Conservation (phyloP, 1,140 invertebrate species). For the Schlechtendalia chinensis region DNA sequence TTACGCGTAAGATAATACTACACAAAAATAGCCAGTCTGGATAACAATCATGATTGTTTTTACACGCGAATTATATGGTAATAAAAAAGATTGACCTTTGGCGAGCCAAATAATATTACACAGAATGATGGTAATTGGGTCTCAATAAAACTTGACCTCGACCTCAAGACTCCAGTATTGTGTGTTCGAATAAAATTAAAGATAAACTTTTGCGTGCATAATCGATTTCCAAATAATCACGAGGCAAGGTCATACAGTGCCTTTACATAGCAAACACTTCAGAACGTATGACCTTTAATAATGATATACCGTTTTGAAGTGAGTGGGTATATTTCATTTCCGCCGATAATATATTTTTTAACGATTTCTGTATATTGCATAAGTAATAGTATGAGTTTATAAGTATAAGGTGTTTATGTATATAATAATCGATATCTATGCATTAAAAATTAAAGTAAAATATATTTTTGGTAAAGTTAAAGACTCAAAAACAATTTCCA, state of each 20-base stretch:
- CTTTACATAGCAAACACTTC: constrained; percentile 1
- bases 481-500: no score
- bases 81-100: constrained; percentile 33
- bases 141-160: constrained; percentile 24
- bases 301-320: neutral
- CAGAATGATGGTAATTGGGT: constrained; percentile 15
- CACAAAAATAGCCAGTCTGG: constrained; percentile 21
- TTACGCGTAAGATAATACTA: constrained; percentile 10
- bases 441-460: no score
- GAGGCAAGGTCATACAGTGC: constrained; percentile 25
- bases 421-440: no score
- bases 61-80: constrained; percentile 41
- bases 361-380: no score
- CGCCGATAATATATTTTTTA: neutral
- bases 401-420: no score
- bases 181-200: constrained; percentile 35
- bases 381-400: no score
- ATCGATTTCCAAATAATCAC: constrained; percentile 31
- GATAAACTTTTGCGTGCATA: constrained; percentile 22
- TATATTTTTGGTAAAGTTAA: no score
- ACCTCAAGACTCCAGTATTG: constrained; percentile 26
- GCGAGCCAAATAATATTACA: constrained; percentile 7
- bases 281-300: neutral
- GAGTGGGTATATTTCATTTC: neutral
- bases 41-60: constrained; percentile 22